Base-by-base conservation (phyloP, 2,113 vertebrate species). In the Antennarius striatus region DNA sequence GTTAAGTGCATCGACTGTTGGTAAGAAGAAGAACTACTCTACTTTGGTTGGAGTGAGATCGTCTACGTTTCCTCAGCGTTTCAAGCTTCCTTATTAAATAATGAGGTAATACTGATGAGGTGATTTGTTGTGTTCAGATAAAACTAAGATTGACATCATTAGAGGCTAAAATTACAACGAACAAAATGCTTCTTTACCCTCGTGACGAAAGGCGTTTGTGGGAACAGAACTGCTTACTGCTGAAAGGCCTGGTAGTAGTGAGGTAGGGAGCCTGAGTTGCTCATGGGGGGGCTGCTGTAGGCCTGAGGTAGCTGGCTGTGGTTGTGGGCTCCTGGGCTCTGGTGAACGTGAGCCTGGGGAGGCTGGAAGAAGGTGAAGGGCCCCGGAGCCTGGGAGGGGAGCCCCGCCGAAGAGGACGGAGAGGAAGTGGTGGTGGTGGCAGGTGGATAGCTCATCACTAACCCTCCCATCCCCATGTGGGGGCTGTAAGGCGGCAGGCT, bases 171-270 rank as follows among this genome's bases (percentile, higher is more conserved):
- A 71, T 72, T 62, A 67, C 55, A 85, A n/a, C 55, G 48, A 48
- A 66, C 75, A 22, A 67, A 32, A 83, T 63, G 43, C 50, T 74
- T 30, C 73, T 75, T 75, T 51, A 69, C 51, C 72, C 46, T 71
- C 73, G 64, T 74, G 36, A 59, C 52, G 4, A 72, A 56, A 59
- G 64, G 40, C n/a, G 0, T 66, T 47, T 81, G 55, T 42, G 13
- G 50, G 58, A 45, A 61, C 8, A 65, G 59, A 76, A 64, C 15
- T 63, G 72, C 75, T 88, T 71, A 93, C 83, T 93, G 92, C 67
- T 98, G 97, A 89, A 99, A 99, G 3, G 97, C 95, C 92, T 99
- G 97, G 90, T 98, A 97, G 86, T 98, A 99, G 83, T 96, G 95
- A 88, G 97, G 96, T 94, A 99, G 93, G 36, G 96, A 73, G 86